A percentile compares a stretch with the other conserved stretches of the same genome.
Evolutionary conservation across 1,140 invertebrate genomes (phyloP).

Genomic region (Rhyacophila brunnea): DNA sequence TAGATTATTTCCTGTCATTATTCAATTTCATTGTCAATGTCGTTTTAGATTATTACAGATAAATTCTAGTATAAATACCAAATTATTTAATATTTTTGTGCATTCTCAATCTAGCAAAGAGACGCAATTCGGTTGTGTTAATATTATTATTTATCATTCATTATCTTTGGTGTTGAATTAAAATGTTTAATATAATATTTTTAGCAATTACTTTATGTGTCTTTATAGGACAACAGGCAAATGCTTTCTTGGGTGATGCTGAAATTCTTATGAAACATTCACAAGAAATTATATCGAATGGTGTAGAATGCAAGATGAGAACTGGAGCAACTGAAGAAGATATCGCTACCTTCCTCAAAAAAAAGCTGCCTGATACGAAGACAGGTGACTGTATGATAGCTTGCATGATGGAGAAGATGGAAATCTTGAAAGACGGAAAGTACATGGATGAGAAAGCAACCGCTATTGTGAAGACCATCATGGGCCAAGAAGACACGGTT

Average conservation of each 20-base stretch:
- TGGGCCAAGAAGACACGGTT: conserved; percentile 19
- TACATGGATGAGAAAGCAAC: not conserved
- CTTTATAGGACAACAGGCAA: not conserved
- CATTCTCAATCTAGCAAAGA: no score
- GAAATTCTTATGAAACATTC: conserved; percentile 21
- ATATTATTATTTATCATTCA: not conserved
- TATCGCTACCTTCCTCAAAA: conserved; percentile 13
- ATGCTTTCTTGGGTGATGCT: conserved; percentile 7
- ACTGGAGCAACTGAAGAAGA: conserved; percentile 27
- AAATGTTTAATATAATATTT: not conserved
- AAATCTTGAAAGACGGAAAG: conserved; percentile 16
- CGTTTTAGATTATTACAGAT: no score
- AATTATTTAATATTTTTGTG: no score
- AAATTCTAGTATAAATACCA: no score
- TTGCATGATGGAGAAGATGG: conserved; percentile 31
- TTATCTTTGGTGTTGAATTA: not conserved
- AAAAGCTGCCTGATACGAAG: conserved; percentile 22
- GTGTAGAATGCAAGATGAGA: conserved; percentile 18
- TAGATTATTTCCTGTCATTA: no score
- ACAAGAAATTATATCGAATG: conserved; percentile 19
- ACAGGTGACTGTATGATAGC: conserved; percentile 20
- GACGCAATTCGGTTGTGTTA: no score
- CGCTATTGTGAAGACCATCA: conserved; percentile 3
- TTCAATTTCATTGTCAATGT: no score
- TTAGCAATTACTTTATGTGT: not conserved